Evolutionary conservation across 2,797 vertebrate genomes (phyloP).

Genomic region (Darevskia mixta): DNA sequence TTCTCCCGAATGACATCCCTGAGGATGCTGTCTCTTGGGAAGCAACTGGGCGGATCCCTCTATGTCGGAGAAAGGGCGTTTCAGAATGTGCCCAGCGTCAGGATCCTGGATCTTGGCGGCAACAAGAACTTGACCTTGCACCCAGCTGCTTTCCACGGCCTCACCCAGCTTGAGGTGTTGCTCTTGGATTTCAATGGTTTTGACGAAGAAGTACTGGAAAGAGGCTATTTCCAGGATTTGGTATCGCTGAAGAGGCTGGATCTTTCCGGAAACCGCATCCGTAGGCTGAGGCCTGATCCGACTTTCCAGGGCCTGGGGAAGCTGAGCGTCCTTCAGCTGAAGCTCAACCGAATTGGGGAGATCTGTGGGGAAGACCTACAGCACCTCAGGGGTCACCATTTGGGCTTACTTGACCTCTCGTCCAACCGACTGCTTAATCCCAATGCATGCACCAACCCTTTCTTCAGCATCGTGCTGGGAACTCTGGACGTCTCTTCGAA

Average conservation of each 20-base stretch:
- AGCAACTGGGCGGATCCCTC: constrained; percentile 23
- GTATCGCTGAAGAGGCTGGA: constrained; percentile 49
- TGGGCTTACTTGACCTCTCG: constrained; percentile 57
- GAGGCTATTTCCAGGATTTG: constrained; percentile 40
- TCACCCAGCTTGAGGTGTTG: constrained; percentile 46
- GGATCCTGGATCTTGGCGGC: constrained; percentile 57
- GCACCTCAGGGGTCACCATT: constrained; percentile 12
- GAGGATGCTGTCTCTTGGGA: constrained; percentile 31
- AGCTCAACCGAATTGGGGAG: constrained; percentile 45
- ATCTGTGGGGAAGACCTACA: constrained; percentile 48
- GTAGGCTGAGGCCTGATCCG: constrained; percentile 42
- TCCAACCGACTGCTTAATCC: constrained; percentile 30
- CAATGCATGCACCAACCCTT: constrained; percentile 43
- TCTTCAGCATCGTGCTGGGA: constrained; percentile 41
- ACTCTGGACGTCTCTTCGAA: constrained; percentile 59
- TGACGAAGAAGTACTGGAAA: constrained; percentile 44
- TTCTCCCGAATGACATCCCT: constrained; percentile 39
- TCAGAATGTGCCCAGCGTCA: constrained; percentile 42
- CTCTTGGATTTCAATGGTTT: constrained; percentile 51
- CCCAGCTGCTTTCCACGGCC: constrained; percentile 41
- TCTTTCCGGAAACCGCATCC: constrained; percentile 52
- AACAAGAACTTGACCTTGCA: constrained; percentile 45
- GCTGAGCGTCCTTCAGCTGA: constrained; percentile 40
- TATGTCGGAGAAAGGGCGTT: constrained; percentile 51
- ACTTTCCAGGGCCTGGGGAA: constrained; percentile 39